Evolutionary conservation across 2,888 invertebrate species (phyloP).

Genomic region (Macrosiphum euphorbiae): DNA sequence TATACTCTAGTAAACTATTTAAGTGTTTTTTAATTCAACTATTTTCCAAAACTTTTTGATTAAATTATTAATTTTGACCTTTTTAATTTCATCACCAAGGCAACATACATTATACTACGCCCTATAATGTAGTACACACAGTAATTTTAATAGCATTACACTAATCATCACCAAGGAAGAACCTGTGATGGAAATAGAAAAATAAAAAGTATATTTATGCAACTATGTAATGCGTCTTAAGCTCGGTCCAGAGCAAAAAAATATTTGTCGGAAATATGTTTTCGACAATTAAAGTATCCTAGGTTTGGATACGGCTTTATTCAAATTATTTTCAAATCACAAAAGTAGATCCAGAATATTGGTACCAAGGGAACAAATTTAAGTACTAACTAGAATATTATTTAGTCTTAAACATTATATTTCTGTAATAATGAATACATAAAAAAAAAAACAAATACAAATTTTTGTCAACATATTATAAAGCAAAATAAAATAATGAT

Average conservation of each 20-base stretch:
- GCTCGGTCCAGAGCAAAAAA: too few species aligned
- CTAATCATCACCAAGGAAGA: background rate
- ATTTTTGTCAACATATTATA: constrained; percentile 43
- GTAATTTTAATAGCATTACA: background rate
- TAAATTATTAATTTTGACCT: too few species aligned
- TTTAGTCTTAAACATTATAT: constrained; percentile 46
- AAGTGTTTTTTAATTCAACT: too few species aligned
- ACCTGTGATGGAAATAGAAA: background rate
- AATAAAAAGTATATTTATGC: background rate
- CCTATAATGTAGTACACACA: too few species aligned
- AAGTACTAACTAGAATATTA: background rate
- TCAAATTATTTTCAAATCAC: background rate
- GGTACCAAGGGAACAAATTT: background rate
- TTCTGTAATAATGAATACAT: constrained; percentile 52
- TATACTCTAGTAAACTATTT: too few species aligned
- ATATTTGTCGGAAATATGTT: too few species aligned
- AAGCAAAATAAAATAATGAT: constrained; percentile 45
- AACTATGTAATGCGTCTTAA: background rate
- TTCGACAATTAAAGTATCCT: too few species aligned
- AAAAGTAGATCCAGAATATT: background rate
- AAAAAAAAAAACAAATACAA: constrained; percentile 51
- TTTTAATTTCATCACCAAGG: too few species aligned
- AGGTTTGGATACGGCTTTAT: background rate
- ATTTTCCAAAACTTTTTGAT: too few species aligned
- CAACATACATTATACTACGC: too few species aligned